Evolutionary conservation across 2,888 invertebrate species (phyloP).

Genomic region (Drosophila kambysellisi): DNA sequence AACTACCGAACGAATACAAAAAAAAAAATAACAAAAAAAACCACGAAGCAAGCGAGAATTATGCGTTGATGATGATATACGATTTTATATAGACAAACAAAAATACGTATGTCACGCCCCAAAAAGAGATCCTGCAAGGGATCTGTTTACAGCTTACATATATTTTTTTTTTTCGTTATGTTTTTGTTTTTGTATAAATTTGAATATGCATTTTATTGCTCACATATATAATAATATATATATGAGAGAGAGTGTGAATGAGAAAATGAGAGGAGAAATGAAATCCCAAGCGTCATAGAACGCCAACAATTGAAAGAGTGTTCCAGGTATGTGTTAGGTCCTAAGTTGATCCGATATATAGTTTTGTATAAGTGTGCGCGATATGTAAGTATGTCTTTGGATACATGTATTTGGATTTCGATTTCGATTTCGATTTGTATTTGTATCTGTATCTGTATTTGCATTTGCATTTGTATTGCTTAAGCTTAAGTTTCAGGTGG

Average conservation of each 20-base stretch:
- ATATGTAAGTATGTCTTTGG: slow-evolving; percentile 54
- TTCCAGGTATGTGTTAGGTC: slow-evolving; percentile 65
- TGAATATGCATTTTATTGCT: slow-evolving; percentile 67
- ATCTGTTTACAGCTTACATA: slow-evolving; percentile 24
- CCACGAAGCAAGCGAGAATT: slow-evolving; percentile 66
- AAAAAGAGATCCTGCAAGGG: slow-evolving; percentile 28
- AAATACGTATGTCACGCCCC: slow-evolving; percentile 27
- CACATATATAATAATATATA: slow-evolving; percentile 32
- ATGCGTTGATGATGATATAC: slow-evolving; percentile 69
- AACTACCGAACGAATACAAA: slow-evolving; percentile 45
- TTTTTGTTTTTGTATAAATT: slow-evolving; percentile 66
- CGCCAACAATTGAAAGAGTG: slow-evolving; percentile 49
- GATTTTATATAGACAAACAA: slow-evolving; percentile 1
- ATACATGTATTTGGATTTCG: neutral
- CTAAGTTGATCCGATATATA: slow-evolving; percentile 74
- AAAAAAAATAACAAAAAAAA: neutral
- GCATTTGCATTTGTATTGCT: slow-evolving; percentile 42
- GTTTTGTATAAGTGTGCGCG: slow-evolving; percentile 53
- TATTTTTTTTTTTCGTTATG: slow-evolving; percentile 29
- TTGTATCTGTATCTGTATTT: slow-evolving; percentile 20
- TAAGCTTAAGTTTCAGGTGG: slow-evolving; percentile 66
- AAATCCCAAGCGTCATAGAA: slow-evolving; percentile 52
- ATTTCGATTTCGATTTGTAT: neutral
- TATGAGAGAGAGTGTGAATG: slow-evolving; percentile 10
- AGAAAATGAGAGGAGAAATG: neutral